phyloP scores from a whole-genome alignment of 2,888 invertebrate genomes.

The Drosophila borealis region DNA sequence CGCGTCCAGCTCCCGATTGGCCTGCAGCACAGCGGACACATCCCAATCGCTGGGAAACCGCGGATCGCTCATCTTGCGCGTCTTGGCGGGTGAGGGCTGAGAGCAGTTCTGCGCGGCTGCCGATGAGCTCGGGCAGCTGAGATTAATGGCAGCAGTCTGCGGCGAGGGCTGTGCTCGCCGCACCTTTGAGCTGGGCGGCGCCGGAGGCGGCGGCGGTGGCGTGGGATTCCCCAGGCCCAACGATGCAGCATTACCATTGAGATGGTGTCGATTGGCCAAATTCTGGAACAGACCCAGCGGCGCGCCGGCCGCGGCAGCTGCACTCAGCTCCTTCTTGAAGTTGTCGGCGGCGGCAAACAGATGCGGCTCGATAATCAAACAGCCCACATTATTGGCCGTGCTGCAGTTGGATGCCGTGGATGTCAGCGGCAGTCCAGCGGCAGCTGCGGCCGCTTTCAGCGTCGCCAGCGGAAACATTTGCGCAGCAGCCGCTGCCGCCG shows the following conservation, averaged over 20 bases:
- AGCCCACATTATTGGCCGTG: constrained; percentile 76
- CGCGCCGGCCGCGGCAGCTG: constrained; percentile 73
- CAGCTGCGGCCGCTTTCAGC: constrained; percentile 66
- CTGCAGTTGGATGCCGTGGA: constrained; percentile 71
- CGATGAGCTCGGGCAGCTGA: constrained; percentile 69
- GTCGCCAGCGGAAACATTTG: constrained; percentile 79
- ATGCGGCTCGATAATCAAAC: constrained; percentile 81
- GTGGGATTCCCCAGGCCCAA: constrained; percentile 48
- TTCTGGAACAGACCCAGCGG: constrained; percentile 79
- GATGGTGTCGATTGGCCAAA: constrained; percentile 61
- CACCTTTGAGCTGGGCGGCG: constrained; percentile 67
- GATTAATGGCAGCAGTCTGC: constrained; percentile 80
- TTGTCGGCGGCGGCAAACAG: constrained; percentile 81
- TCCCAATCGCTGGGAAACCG: constrained; percentile 76
- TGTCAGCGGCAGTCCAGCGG: constrained; percentile 65
- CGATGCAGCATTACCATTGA: constrained; percentile 42
- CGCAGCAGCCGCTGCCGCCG: constrained; percentile 52
- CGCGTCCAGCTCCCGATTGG: constrained; percentile 84
- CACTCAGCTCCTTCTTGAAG: constrained; percentile 80
- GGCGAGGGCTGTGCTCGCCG: constrained; percentile 81
- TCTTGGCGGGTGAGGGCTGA: constrained; percentile 72
- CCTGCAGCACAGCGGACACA: constrained; percentile 81
- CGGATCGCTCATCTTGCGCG: constrained; percentile 73
- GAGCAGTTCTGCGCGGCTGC: constrained; percentile 27
- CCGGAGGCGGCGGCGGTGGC: constrained; percentile 65